These are phyloP conservation scores for Pseudomyrmex pallidus DNA, from an alignment of 1,140 invertebrate species.

Conservation along the genomic window DNA sequence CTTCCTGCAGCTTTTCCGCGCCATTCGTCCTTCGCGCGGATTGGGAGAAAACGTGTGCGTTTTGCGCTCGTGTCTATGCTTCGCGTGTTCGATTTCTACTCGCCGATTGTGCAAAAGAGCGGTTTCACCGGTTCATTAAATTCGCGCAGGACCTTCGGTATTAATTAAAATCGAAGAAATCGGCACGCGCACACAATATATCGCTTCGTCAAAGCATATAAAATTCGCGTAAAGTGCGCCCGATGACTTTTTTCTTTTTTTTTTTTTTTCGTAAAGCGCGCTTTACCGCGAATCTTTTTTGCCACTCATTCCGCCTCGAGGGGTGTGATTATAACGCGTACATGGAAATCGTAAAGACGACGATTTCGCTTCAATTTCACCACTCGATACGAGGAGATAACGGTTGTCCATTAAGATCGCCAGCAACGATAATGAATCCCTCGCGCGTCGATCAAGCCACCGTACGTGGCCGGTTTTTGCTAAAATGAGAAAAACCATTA, in stretches of 20 bases:
- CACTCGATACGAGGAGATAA: constrained; percentile 38
- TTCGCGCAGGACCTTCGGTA: constrained; percentile 14
- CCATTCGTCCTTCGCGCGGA: constrained; percentile 54
- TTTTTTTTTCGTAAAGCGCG: neutral
- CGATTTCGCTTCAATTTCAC: constrained; percentile 56
- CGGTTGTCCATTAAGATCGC: constrained; percentile 62
- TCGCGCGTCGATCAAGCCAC: constrained; percentile 37
- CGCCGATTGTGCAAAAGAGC: constrained; percentile 51
- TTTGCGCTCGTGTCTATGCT: constrained; percentile 13
- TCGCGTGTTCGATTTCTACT: constrained; percentile 33
- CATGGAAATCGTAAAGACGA: constrained; percentile 19
- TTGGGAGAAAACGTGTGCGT: constrained; percentile 38
- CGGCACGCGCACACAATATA: constrained; percentile 10
- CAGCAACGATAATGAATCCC: constrained; percentile 57
- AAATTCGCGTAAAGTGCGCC: neutral
- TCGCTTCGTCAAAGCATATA: constrained; percentile 18
- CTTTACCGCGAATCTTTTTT: constrained; percentile 33
- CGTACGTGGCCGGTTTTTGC: constrained; percentile 34
- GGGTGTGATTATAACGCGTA: constrained; percentile 3
- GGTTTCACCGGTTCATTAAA: constrained; percentile 29
- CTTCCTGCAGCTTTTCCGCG: constrained; percentile 32
- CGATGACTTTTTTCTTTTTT: neutral
- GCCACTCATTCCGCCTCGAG: neutral
- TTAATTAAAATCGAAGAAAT: constrained; percentile 61
- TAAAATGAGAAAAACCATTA: constrained; percentile 55